These are phyloP conservation scores for Gerosis bhagava DNA, from an alignment of 2,888 invertebrate genomes.

Conservation along the genomic window DNA sequence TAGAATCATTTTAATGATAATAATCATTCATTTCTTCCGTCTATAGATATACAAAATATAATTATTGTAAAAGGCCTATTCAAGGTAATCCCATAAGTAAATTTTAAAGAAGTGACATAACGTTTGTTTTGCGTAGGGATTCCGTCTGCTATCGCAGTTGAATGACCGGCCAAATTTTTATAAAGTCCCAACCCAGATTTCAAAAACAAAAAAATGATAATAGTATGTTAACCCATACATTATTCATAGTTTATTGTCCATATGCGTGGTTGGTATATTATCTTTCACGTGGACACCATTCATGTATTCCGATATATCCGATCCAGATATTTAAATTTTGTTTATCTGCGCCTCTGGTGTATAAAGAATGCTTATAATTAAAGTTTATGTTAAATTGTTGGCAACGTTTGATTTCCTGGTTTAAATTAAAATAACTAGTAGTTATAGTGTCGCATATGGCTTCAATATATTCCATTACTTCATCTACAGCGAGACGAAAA, in stretches of 20 bases:
- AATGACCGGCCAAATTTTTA: conserved; percentile 74
- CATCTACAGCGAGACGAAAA: no score
- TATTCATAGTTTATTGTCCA: conserved; percentile 56
- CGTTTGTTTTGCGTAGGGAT: conserved; percentile 10
- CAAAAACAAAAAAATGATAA: conserved; percentile 59
- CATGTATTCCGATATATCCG: conserved; percentile 58
- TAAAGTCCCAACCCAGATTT: conserved; percentile 64
- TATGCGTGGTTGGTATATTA: conserved; percentile 48
- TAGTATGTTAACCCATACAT: conserved; percentile 58
- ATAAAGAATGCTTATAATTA: conserved; percentile 42
- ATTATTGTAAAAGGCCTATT: no score
- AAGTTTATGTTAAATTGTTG: conserved; percentile 42
- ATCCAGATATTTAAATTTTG: conserved; percentile 61
- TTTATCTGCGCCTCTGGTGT: conserved; percentile 42
- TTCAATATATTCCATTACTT: no score
- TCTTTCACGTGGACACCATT: conserved; percentile 48
- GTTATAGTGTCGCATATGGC: no score
- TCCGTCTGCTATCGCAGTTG: conserved; percentile 43
- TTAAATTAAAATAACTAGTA: no score
- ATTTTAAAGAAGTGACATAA: conserved; percentile 5
- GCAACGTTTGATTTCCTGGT: conserved; percentile 33
- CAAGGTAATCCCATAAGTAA: no score
- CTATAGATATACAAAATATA: no score
- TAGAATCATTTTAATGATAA: no score
- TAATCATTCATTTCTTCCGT: no score